Evolutionary conservation across 2,797 vertebrate species (phyloP), one percentile per base, ranked within the genome.

Genomic region (Rhinatrema bivittatum): DNA sequence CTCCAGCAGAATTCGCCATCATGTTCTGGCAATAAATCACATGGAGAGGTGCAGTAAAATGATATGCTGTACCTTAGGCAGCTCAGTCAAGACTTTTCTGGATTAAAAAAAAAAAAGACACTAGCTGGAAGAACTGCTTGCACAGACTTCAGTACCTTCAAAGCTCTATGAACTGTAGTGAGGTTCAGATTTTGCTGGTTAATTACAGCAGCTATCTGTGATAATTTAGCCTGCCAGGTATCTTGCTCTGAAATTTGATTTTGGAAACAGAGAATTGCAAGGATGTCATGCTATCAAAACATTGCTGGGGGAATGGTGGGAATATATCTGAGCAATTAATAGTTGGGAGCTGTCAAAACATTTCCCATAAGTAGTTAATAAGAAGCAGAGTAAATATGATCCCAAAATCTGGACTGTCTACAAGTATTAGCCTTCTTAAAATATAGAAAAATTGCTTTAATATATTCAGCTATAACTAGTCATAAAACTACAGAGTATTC

Each of bases 161-260:
- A 23, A 12, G 22, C 22, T 12, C 1, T 2, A 11, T 23, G 12
- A 12, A 12, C 10, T 12, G 10, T 16, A 12, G 16, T 44, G 47
- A 3, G 5, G 20, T 47, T 45, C 29, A 28, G 33, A 19, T 46
- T 56, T 39, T 17, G 5, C 10, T 46, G 5, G 46, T 39, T 27
- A 33, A 53, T 37, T 37, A 37, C 14, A 0, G 2, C 11, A 6
- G 5, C 20, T 56, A 31, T 18, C 59, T 9, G 22, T 38, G 20
- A 33, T 16, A 14, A 18, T 10, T n/a, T 39, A 48, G 18, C 32
- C 41, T 12, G 11, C 12, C 23, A 44, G 10, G 47, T 22, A 32
- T 7, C 7, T 29, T 25, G 21, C 3, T 16, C 23, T 16, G 20
- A 42, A 33, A 7, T 3, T 25, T 14, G 6, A 12, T 21, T 21